Evolutionary conservation across 2,797 vertebrate species (phyloP).

Genomic region (Argya squamiceps): DNA sequence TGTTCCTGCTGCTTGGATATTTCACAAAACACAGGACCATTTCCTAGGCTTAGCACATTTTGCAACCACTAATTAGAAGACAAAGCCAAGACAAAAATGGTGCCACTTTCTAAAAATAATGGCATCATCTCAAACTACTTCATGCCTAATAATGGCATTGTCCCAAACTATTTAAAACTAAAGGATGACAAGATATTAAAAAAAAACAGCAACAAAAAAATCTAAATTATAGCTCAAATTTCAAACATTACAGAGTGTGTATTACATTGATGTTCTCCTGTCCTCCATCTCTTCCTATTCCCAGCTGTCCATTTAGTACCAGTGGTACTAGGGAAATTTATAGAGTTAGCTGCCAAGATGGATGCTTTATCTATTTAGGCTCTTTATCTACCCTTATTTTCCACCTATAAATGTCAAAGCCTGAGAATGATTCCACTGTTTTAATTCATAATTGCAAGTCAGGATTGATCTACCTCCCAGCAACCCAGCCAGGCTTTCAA

Average conservation of each 20-base stretch:
- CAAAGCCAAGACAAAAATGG: not conserved
- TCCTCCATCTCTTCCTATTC: not conserved
- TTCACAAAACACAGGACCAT: not conserved
- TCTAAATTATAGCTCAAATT: not conserved
- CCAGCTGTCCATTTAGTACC: not conserved
- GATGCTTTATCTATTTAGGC: not conserved
- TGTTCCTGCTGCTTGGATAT: not conserved
- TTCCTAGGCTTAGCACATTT: not conserved
- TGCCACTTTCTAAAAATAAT: not conserved
- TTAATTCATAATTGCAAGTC: not conserved
- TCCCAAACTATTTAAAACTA: not conserved
- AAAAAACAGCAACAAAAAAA: too few species aligned
- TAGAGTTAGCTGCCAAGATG: not conserved
- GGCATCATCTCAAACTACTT: not conserved
- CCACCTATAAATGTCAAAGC: not conserved
- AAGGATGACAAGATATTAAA: not conserved
- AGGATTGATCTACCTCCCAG: not conserved
- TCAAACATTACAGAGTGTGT: not conserved
- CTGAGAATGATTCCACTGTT: not conserved
- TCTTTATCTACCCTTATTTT: not conserved
- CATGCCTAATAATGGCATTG: not conserved
- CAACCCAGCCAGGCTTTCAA: not conserved
- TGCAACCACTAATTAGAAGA: not conserved
- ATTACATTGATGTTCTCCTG: not conserved
- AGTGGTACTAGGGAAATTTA: not conserved